These are phyloP conservation scores for Calliopum simillimum DNA, from an alignment of 2,888 invertebrate species.

Conservation along the genomic window DNA sequence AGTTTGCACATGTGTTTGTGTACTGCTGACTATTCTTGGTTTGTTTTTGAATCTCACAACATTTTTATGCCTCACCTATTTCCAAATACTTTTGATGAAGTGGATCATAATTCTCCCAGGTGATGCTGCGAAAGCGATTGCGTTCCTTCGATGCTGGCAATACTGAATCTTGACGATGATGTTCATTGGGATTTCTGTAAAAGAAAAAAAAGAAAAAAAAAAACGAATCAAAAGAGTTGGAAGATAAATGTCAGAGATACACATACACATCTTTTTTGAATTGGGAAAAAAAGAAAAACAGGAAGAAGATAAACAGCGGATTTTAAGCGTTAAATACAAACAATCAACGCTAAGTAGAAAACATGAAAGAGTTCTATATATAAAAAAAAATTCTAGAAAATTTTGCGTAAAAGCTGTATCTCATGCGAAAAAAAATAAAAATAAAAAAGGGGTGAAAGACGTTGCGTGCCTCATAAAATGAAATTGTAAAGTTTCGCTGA, in stretches of 20 bases:
- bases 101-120: constrained; percentile 93
- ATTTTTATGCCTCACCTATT: constrained; percentile 75
- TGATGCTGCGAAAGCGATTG: constrained; percentile 84
- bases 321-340: constrained; percentile 39
- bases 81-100: constrained; percentile 94
- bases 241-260: neutral
- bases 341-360: constrained; percentile 49
- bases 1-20: constrained; percentile 8
- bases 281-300: neutral
- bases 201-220: constrained; percentile 14
- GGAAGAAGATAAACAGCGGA: neutral
- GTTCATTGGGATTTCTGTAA: constrained; percentile 85
- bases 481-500: neutral
- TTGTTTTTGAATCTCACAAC: neutral
- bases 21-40: constrained; percentile 10
- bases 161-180: constrained; percentile 80
- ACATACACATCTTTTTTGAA: neutral
- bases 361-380: neutral
- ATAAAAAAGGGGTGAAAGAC: neutral
- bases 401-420: too few relatives aligned
- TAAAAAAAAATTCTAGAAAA: neutral
- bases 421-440: neutral
- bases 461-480: neutral
- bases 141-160: constrained; percentile 85
- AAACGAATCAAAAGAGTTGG: neutral